Conservation (phyloP, 2,888 invertebrate species). For the Ochropleura plecta region DNA sequence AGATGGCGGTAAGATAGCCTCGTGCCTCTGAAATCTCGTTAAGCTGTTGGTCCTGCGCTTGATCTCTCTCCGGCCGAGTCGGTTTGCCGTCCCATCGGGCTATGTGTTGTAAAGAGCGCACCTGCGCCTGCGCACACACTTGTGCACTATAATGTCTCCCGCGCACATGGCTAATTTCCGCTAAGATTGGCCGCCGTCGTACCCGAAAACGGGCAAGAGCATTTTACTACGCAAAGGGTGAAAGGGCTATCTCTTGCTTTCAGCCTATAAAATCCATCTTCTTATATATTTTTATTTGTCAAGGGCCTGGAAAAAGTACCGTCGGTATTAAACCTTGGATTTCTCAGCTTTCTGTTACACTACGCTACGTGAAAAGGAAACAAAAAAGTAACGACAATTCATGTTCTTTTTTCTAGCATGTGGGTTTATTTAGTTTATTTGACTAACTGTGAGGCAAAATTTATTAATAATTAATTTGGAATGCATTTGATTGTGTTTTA, state of each 20-base stretch:
- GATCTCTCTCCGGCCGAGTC: too few relatives aligned
- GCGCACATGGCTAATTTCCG: too few relatives aligned
- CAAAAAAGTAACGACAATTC: constrained; percentile 40
- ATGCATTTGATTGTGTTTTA: constrained; percentile 11
- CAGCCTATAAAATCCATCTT: neutral
- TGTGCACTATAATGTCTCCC: too few relatives aligned
- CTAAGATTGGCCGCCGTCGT: too few relatives aligned
- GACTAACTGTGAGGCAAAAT: constrained; percentile 40
- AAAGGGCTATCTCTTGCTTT: neutral
- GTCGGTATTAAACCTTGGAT: constrained; percentile 43
- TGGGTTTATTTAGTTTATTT: constrained; percentile 13
- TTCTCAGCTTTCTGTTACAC: constrained; percentile 46
- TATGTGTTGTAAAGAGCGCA: too few relatives aligned
- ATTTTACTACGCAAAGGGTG: too few relatives aligned
- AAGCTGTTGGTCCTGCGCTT: too few relatives aligned
- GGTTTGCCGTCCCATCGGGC: too few relatives aligned
- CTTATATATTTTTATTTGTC: constrained; percentile 38
- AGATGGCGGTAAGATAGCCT: too few relatives aligned
- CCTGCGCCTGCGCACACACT: too few relatives aligned
- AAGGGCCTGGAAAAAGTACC: constrained; percentile 31
- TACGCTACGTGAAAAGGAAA: constrained; percentile 33
- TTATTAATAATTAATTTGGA: constrained; percentile 34
- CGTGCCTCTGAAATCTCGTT: too few relatives aligned
- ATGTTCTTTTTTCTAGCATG: constrained; percentile 7
- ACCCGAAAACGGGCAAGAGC: too few relatives aligned